Evolutionary conservation across 2,113 vertebrate species (phyloP).

Genomic region (Syngnathus scovelli): DNA sequence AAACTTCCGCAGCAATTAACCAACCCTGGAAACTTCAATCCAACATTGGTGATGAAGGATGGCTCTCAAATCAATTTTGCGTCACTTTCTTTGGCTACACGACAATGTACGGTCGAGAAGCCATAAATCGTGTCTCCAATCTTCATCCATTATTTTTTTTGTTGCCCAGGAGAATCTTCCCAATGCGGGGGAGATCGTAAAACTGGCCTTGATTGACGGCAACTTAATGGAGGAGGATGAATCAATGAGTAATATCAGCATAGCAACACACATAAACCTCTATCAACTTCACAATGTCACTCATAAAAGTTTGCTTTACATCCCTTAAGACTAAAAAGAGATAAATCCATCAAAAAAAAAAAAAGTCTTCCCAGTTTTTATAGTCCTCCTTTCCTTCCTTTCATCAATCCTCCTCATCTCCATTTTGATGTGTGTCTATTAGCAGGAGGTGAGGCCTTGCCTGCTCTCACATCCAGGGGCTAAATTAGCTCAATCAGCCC

Average conservation of each 20-base stretch:
- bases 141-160: constrained; percentile 52
- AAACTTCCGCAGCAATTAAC: not conserved
- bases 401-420: constrained; percentile 51
- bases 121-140: constrained; percentile 58
- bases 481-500: constrained; percentile 77
- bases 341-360: constrained; percentile 58
- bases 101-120: constrained; percentile 20
- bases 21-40: constrained; percentile 11
- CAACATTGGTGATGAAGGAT: constrained; percentile 31
- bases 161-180: constrained; percentile 53
- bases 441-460: constrained; percentile 69
- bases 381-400: constrained; percentile 32
- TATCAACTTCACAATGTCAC: constrained; percentile 76
- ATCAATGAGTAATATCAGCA: constrained; percentile 75
- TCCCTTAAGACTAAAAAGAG: constrained; percentile 55
- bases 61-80: constrained; percentile 35
- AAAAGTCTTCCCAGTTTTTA: constrained; percentile 64
- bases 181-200: constrained; percentile 59
- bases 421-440: constrained; percentile 78
- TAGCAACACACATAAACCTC: constrained; percentile 67
- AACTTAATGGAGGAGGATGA: constrained; percentile 66
- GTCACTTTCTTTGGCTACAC: constrained; percentile 38
- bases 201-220: constrained; percentile 54
- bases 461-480: constrained; percentile 70
- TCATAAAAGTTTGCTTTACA: constrained; percentile 67